These are phyloP conservation scores for Sphaerophoria taeniata DNA, from an alignment of 2,888 invertebrate species.

Conservation along the genomic window DNA sequence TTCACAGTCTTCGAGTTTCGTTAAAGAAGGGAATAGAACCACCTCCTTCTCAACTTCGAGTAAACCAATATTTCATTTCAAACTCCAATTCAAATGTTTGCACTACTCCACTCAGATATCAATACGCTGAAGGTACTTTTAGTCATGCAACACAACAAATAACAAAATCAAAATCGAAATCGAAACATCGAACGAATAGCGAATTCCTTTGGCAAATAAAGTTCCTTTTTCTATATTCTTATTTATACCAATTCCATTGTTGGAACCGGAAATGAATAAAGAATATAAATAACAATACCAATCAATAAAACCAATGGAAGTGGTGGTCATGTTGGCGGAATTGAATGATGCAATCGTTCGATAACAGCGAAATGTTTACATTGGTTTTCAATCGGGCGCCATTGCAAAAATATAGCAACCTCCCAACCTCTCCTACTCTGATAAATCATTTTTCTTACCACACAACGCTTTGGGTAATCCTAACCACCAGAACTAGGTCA, in stretches of 20 bases:
- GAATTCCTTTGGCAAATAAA: conserved; percentile 54
- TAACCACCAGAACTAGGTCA: conserved; percentile 51
- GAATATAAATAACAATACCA: conserved; percentile 33
- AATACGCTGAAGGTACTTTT: neutral
- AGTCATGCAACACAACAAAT: conserved; percentile 49
- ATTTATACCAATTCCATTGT: conserved; percentile 58
- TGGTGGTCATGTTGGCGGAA: conserved; percentile 11
- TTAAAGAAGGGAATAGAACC: no score
- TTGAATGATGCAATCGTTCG: conserved; percentile 49
- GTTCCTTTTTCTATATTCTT: conserved; percentile 7
- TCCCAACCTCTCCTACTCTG: conserved; percentile 10
- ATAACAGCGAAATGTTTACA: conserved; percentile 12
- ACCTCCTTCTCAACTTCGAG: neutral
- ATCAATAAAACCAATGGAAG: conserved; percentile 60
- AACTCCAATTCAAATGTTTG: conserved; percentile 55
- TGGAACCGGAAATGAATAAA: conserved; percentile 13
- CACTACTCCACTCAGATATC: conserved; percentile 18
- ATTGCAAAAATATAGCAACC: neutral
- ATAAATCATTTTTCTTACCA: conserved; percentile 34
- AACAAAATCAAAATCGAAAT: conserved; percentile 24
- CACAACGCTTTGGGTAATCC: conserved; percentile 34
- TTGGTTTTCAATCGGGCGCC: conserved; percentile 14
- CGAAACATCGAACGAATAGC: conserved; percentile 34
- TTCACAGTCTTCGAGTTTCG: no score
- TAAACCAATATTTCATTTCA: conserved; percentile 7